Base-by-base conservation (phyloP, 2,888 invertebrate genomes). In the Amphipyra berbera region DNA sequence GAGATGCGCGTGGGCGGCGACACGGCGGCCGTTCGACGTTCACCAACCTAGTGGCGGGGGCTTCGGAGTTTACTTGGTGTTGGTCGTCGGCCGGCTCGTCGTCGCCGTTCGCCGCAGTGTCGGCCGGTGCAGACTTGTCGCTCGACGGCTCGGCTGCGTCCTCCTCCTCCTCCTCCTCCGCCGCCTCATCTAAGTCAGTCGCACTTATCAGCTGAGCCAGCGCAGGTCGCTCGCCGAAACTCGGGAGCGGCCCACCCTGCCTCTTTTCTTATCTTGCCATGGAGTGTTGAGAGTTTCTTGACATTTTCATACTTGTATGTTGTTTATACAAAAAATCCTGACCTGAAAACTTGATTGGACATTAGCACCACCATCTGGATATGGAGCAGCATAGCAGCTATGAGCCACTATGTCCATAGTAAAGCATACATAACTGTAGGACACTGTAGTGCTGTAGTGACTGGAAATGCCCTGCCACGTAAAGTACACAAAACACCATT, bases 291-390 rank as follows among this genome's bases (percentile, higher is more conserved):
- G 67, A 62, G 66, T 76, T 69, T 86, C 85, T 85, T 84, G 73
- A 64, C 62, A 45, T 68, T 84, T 84, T 84, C 85, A 75, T 74
- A 82, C 85, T 88, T 86, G 82, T 67, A 79, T 80, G 86, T 78
- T 76, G 87, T 76, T 81, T 78, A 84, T 78, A 85, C 71, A 82
- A 81, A 83, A 82, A 82, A 82, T 89, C 86, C 90, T 90, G 88
- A 95, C 95, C 95, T 95, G 95, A 94, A 95, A 95, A 94, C 95
- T 95, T 88, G 95, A 95, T 94, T 92, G 87, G 87, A 92, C 87
- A 94, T 95, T 95, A 95, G 90, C 92, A 94, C 91, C 90, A 87
- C 86, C 85, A 86, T 88, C 88, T 88, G 88, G 84, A 84, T 82
- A 87, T 86, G 86, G 81, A 86, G 86, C 78, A 79, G 83, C 78